Conservation (phyloP, 2,113 vertebrate species). For the Chinchilla lanigera region DNA sequence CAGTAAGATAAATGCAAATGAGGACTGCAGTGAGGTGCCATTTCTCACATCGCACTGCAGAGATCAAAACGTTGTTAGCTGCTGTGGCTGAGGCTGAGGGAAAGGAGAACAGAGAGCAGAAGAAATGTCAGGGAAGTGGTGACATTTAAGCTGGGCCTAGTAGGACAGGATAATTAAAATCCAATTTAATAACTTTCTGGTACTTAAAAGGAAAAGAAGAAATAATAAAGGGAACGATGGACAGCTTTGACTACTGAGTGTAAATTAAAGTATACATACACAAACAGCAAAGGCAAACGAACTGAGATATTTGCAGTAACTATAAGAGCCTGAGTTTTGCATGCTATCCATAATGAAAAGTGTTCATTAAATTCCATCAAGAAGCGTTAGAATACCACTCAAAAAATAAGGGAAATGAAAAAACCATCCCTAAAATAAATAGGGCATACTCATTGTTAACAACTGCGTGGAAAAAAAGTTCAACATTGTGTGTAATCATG, state of each 20-base stretch:
- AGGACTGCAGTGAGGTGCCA: background rate
- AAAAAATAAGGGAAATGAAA: conserved; percentile 37
- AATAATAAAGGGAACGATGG: conserved; percentile 47
- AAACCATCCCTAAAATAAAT: conserved; percentile 48
- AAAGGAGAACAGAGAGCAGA: conserved; percentile 45
- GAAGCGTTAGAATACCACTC: conserved; percentile 38
- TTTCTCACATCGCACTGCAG: background rate
- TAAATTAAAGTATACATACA: conserved; percentile 49
- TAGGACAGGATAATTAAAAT: conserved; percentile 69
- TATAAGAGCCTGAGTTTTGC: background rate
- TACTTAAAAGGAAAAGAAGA: conserved; percentile 70
- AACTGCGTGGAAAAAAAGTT: background rate
- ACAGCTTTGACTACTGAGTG: conserved; percentile 44
- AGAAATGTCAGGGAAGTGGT: conserved; percentile 5
- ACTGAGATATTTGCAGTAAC: background rate
- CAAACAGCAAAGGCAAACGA: conserved; percentile 27
- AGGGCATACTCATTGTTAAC: background rate
- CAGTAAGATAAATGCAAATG: conserved; percentile 38
- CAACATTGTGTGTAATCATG: background rate
- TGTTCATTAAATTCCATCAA: conserved; percentile 3
- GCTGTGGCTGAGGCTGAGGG: background rate
- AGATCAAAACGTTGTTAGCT: conserved; percentile 49
- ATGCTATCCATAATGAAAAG: background rate
- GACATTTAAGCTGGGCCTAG: conserved; percentile 61
- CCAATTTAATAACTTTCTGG: conserved; percentile 66